Base-by-base conservation (phyloP, 2,888 invertebrate species). In the Ditula angustiorana region DNA sequence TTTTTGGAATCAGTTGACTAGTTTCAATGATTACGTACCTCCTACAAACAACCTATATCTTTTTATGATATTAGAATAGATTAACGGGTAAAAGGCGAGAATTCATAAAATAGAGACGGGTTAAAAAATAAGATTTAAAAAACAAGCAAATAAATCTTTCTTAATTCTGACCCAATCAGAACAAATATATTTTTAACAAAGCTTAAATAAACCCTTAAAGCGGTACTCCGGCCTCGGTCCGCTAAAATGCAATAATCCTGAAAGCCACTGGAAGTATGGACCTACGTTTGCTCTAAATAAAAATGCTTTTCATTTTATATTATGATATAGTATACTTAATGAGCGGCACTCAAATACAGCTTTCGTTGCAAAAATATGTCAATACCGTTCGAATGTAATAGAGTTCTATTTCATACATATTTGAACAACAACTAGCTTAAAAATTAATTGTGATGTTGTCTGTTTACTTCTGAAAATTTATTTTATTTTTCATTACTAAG, bases 191-290 rank as follows among this genome's bases (percentile, higher is more conserved):
- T 61, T 60, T 61, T 33, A 33, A 33, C 52, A 61, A 52, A 58
- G 58, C 58, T 41, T 46, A 59, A 62, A 49, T 59, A 63, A 61
- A 52, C 67, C 58, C 59, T 58, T 41, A 50, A 35, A 60, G 47
- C 24, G 46, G 58, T 30, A 49, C 61, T 52, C 47, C 49, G 47
- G 47, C 37, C 58, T 66, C 61, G 35, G 44, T 26, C 58, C 49
- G 58, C 44, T 58, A 53, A 58, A 61, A 67, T 58, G 52, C 53
- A 68, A 68, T 68, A 68, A 68, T 67, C 66, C 62, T 61, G 57
- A 53, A 63, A 66, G 53, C 61, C 35, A 23, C 35, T 59, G 46
- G 21, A 65, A 49, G 33, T 60, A 49, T 24, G 33, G 30, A 52
- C 35, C 7, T 41, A 55, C 37, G 26, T 5, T 16, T 41, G 44